Evolutionary conservation across 2,888 invertebrate genomes (phyloP).

Genomic region (Andrena hattorfiana): DNA sequence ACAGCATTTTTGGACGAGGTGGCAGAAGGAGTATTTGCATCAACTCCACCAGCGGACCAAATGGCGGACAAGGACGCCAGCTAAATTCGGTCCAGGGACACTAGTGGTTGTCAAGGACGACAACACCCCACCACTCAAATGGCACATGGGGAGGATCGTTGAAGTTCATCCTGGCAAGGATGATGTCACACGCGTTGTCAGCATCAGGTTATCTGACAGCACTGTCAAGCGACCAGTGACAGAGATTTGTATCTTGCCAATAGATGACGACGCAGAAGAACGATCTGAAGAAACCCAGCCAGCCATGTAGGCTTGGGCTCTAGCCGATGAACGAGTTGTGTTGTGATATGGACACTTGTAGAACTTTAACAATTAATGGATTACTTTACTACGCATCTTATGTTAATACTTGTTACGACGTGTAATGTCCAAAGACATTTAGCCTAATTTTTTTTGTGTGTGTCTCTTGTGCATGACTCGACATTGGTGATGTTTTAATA

Average conservation of each 20-base stretch:
- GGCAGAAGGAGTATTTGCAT: conserved; percentile 7
- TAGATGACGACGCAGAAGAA: too few relatives aligned
- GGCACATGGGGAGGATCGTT: not conserved
- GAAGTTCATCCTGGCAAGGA: not conserved
- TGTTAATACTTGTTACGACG: too few relatives aligned
- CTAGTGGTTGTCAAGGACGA: not conserved
- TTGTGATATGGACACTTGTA: too few relatives aligned
- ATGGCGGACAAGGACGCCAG: not conserved
- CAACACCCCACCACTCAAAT: not conserved
- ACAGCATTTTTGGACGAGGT: not conserved
- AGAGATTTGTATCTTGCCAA: not conserved
- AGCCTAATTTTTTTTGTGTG: too few relatives aligned
- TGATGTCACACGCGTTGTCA: not conserved
- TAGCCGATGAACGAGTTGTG: too few relatives aligned
- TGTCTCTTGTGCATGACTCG: too few relatives aligned
- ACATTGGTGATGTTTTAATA: too few relatives aligned
- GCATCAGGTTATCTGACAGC: not conserved
- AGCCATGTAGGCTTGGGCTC: too few relatives aligned
- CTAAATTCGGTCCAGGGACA: not conserved
- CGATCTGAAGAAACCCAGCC: too few relatives aligned
- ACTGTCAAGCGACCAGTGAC: not conserved
- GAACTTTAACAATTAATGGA: too few relatives aligned
- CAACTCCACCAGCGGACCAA: not conserved
- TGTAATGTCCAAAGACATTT: too few relatives aligned
- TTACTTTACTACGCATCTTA: too few relatives aligned